Conservation (phyloP, 2,797 vertebrate genomes). For the Chloroceryle amazona region DNA sequence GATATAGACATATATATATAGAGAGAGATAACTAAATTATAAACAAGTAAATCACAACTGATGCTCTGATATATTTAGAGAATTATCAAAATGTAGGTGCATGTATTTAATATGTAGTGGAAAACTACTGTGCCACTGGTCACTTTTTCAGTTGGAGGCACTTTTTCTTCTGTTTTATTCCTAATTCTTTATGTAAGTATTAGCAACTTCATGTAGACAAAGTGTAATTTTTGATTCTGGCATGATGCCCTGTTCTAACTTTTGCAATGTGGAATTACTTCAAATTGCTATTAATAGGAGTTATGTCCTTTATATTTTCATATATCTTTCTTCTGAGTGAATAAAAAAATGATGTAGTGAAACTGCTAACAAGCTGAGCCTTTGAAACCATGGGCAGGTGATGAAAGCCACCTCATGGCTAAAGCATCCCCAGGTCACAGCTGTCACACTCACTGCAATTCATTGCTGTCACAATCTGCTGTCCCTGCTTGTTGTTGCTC, state of each 20-base stretch:
- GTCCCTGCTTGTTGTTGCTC: slow-evolving; percentile 57
- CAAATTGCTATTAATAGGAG: background rate
- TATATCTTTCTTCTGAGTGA: slow-evolving; percentile 7
- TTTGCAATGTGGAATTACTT: background rate
- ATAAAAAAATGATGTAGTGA: background rate
- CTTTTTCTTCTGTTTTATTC: background rate
- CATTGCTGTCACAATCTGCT: slow-evolving; percentile 73
- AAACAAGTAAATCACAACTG: background rate
- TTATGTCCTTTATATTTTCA: slow-evolving; percentile 19
- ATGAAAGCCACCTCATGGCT: slow-evolving; percentile 68
- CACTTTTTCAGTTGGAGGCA: background rate
- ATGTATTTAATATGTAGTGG: background rate
- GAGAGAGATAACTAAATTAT: background rate
- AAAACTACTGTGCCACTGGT: background rate
- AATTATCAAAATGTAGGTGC: background rate
- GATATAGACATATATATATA: too few relatives aligned
- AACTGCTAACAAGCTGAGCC: slow-evolving; percentile 61
- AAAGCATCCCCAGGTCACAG: slow-evolving; percentile 71
- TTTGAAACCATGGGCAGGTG: slow-evolving; percentile 66
- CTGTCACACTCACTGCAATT: slow-evolving; percentile 69
- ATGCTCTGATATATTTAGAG: background rate
- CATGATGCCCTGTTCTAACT: background rate
- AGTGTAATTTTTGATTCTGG: background rate
- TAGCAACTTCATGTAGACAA: background rate
- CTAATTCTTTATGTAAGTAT: background rate